A percentile compares a stretch with the other conserved stretches of the same genome.
These are phyloP conservation scores for Oriolus oriolus DNA, from an alignment of 2,113 vertebrate genomes.

Conservation along the genomic window DNA sequence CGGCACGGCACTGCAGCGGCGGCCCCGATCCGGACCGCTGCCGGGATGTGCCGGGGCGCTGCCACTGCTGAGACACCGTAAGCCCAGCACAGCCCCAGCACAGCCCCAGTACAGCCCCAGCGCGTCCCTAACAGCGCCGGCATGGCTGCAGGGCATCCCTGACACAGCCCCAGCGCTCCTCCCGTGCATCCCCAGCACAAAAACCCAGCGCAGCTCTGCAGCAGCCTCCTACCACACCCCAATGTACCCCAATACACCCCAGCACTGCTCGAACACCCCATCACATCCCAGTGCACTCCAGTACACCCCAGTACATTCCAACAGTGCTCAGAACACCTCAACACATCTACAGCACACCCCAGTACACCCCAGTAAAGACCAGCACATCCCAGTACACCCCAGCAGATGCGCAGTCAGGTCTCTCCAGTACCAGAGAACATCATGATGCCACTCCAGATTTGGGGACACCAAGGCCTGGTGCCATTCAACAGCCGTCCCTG, in stretches of 20 bases:
- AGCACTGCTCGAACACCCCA: not conserved
- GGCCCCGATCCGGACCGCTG: no score
- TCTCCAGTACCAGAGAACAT: not conserved
- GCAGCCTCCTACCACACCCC: not conserved
- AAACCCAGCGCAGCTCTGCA: not conserved
- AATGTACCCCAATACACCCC: not conserved
- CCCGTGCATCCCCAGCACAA: not conserved
- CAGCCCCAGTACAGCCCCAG: not conserved
- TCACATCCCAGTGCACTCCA: not conserved
- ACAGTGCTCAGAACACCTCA: not conserved
- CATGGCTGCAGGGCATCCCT: not conserved
- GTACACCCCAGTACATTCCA: not conserved
- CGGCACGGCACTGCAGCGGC: no score
- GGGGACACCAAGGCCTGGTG: not conserved
- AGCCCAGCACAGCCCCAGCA: no score
- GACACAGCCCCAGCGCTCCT: not conserved
- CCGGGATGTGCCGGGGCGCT: no score
- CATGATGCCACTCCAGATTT: accelerated
- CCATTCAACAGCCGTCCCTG: accelerated
- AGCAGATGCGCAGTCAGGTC: accelerated
- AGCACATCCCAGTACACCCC: not conserved
- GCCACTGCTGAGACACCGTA: no score
- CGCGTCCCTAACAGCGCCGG: not conserved
- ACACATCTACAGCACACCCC: not conserved
- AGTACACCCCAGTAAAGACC: not conserved